Evolutionary conservation across 2,888 invertebrate genomes (phyloP), one percentile per base, ranked within the genome.

Genomic region (Ophion slaviceki): DNA sequence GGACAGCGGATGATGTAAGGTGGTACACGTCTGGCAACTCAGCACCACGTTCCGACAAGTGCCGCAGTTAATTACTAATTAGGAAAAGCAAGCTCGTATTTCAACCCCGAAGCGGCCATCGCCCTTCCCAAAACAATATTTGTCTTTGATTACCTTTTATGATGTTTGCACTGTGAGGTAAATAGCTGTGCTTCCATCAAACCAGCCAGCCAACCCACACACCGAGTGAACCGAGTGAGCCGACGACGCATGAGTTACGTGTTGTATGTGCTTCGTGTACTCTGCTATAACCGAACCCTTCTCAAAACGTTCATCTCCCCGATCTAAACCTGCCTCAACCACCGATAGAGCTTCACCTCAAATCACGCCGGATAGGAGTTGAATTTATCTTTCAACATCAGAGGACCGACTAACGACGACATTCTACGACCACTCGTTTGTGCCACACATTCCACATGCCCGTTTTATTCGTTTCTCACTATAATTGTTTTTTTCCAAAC

Each of bases 101-200:
- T 88, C 86, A 89, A 71, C 87, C 87, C 87, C 80, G 86, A 89
- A 85, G 85, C 87, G 87, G 76, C 87, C 85, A 87, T 85, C 85
- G 85, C 71, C 72, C 85, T 82, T 61, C 67, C 84, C 82, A 87
- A 87, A 89, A 89, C 90, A 89, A 89, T 90, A 90, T 91, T 91
- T 91, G 88, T 88, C 89, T 91, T 90, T 91, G 90, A 92, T 92
- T 91, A 91, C 88, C 88, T 87, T 87, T 85, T 80, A 78, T 87
- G 88, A 84, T 89, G 89, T 90, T 91, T 89, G 87, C 88, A 61
- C 75, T 87, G 76, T 80, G 81, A 84, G 71, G 86, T 86, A 90
- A 89, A 91, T 88, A 89, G 86, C 89, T 83, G 70, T 20, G 77
- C 77, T 77, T 64, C 81, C 70, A 84, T 78, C 82, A 80, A 36